Evolutionary conservation across 1,140 invertebrate species (phyloP).

Genomic region (Drosophila arawakana): DNA sequence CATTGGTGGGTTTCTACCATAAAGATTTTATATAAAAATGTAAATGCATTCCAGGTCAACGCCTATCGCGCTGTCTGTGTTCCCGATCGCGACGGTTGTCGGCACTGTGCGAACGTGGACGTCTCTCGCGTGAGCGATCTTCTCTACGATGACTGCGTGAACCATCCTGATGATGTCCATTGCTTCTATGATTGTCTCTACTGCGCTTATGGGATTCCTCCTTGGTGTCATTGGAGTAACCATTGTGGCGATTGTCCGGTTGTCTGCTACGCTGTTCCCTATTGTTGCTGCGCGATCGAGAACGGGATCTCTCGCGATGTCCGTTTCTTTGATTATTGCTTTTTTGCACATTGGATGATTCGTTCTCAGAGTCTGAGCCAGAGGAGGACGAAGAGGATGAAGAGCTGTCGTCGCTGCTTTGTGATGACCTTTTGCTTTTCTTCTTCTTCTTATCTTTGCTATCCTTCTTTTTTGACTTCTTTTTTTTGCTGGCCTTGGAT

Average conservation of each 20-base stretch:
- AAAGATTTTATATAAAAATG: constrained; percentile 28
- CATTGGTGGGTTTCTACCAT: constrained; percentile 31
- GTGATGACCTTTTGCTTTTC: constrained; percentile 37
- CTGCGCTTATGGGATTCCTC: constrained; percentile 14
- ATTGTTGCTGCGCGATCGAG: constrained; percentile 34
- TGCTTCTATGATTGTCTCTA: constrained; percentile 34
- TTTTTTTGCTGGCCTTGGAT: constrained; percentile 49
- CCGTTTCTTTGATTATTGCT: constrained; percentile 8
- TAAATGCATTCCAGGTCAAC: constrained; percentile 38
- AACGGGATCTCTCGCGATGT: constrained; percentile 19
- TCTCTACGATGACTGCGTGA: constrained; percentile 42
- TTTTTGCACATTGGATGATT: constrained; percentile 30
- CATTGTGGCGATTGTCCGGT: constrained; percentile 2
- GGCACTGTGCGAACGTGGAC: constrained; percentile 24
- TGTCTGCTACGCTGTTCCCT: constrained; percentile 3
- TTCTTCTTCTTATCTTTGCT: constrained; percentile 51
- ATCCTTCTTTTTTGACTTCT: constrained; percentile 70
- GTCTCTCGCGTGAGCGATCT: constrained; percentile 34
- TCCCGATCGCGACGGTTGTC: constrained; percentile 46
- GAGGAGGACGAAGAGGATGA: constrained; percentile 46
- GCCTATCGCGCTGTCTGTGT: constrained; percentile 46
- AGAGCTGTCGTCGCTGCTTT: constrained; percentile 14
- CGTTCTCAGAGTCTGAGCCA: constrained; percentile 50
- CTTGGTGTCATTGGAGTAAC: constrained; percentile 1
- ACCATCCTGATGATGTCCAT: constrained; percentile 32